phyloP scores from a whole-genome alignment of 2,797 vertebrate species.

The Enteromius argenteus region DNA sequence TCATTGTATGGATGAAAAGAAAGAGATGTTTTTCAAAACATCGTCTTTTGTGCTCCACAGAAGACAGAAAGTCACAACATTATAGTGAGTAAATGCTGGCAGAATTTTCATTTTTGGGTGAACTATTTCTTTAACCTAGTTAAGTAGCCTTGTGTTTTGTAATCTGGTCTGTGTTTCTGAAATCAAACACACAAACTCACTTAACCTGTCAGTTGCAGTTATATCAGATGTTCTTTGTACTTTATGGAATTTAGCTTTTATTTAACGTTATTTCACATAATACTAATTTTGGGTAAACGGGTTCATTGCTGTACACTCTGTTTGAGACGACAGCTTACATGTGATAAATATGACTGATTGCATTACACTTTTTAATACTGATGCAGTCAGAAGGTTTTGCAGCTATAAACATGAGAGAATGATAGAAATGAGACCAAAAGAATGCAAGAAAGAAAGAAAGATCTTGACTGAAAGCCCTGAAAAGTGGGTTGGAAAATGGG shows the following conservation, averaged over 20 bases:
- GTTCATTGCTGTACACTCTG: background rate
- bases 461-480: slow-evolving; percentile 21
- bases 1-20: background rate
- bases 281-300: background rate
- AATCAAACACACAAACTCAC: background rate
- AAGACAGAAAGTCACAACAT: background rate
- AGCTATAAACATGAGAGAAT: background rate
- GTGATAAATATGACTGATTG: background rate
- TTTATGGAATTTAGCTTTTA: background rate
- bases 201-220: background rate
- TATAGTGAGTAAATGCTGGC: background rate
- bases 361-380: background rate
- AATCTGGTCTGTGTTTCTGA: background rate
- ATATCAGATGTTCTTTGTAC: background rate
- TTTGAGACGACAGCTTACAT: background rate
- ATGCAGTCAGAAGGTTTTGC: background rate
- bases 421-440: background rate
- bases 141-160: background rate
- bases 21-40: background rate
- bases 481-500: slow-evolving; percentile 15
- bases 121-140: background rate
- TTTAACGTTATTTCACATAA: background rate
- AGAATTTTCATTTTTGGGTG: background rate
- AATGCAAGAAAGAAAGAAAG: slow-evolving; percentile 2
- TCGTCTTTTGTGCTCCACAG: background rate